phyloP scores from a whole-genome alignment of 2,113 vertebrate genomes.

The Salvelinus namaycush region DNA sequence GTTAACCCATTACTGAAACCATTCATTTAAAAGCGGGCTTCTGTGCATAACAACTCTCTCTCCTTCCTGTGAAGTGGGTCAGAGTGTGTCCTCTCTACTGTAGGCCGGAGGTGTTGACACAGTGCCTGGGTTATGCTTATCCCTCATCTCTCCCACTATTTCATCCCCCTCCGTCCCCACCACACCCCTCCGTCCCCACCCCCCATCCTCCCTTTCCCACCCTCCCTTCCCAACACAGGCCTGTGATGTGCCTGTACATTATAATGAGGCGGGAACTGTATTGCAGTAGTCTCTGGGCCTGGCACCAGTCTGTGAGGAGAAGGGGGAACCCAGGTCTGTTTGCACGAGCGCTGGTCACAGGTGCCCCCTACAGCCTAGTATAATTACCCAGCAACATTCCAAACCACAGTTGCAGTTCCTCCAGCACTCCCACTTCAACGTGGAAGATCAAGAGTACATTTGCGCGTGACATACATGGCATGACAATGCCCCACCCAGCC shows the following conservation, averaged over 20 bases:
- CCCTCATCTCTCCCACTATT: constrained; percentile 54
- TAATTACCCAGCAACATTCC: background rate
- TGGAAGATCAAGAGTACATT: constrained; percentile 72
- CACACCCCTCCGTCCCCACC: constrained; percentile 42
- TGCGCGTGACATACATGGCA: constrained; percentile 73
- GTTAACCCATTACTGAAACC: constrained; percentile 54
- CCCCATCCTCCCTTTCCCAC: constrained; percentile 45
- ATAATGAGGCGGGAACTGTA: constrained; percentile 82
- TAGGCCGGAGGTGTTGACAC: constrained; percentile 52
- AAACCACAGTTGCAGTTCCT: constrained; percentile 4
- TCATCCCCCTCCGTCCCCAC: constrained; percentile 23
- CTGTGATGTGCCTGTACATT: constrained; percentile 75
- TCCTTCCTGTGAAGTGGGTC: constrained; percentile 67
- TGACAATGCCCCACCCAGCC: constrained; percentile 74
- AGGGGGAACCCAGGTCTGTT: background rate
- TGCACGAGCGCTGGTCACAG: too few relatives aligned
- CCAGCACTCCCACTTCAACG: constrained; percentile 72
- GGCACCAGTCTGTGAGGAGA: constrained; percentile 61
- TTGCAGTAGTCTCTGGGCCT: constrained; percentile 62
- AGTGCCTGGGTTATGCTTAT: constrained; percentile 32
- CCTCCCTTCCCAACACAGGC: constrained; percentile 57
- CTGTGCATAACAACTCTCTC: constrained; percentile 57
- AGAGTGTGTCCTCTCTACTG: constrained; percentile 37
- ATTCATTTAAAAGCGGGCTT: constrained; percentile 51
- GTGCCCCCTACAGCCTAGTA: too few relatives aligned